These are phyloP conservation scores for Tubulanus polymorphus DNA, from an alignment of 2,888 invertebrate genomes.

Conservation along the genomic window DNA sequence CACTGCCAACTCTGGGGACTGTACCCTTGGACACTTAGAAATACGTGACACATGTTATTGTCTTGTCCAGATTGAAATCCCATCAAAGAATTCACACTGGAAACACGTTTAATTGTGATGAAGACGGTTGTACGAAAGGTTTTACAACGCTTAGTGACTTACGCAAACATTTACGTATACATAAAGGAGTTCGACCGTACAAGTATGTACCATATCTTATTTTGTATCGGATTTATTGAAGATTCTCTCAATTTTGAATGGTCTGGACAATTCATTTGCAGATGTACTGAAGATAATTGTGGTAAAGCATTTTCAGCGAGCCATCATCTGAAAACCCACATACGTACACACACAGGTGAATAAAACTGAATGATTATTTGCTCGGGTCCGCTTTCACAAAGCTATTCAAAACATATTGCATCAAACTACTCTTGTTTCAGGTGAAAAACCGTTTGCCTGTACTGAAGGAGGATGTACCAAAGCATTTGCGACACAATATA, in stretches of 20 bases:
- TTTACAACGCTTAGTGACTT: constrained; percentile 92
- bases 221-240: too few species aligned
- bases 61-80: constrained; percentile 57
- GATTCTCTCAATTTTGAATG: too few species aligned
- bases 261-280: constrained; percentile 55
- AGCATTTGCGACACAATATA: constrained; percentile 78
- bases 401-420: neutral
- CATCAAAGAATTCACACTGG: constrained; percentile 91
- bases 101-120: constrained; percentile 87
- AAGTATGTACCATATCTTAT: constrained; percentile 37
- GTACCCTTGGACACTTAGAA: neutral
- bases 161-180: constrained; percentile 88
- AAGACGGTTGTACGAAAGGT: constrained; percentile 77
- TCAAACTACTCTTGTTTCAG: constrained; percentile 8
- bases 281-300: constrained; percentile 78
- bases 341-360: constrained; percentile 79
- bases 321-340: constrained; percentile 89
- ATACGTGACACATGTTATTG: neutral
- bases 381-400: too few species aligned
- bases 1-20: too few species aligned
- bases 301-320: constrained; percentile 91
- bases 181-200: constrained; percentile 71
- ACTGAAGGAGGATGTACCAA: constrained; percentile 63
- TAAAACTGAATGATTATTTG: too few species aligned
- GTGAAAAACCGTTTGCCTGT: constrained; percentile 69